These are phyloP conservation scores for Glareola pratincola DNA, from an alignment of 2,113 vertebrate species.

Conservation along the genomic window DNA sequence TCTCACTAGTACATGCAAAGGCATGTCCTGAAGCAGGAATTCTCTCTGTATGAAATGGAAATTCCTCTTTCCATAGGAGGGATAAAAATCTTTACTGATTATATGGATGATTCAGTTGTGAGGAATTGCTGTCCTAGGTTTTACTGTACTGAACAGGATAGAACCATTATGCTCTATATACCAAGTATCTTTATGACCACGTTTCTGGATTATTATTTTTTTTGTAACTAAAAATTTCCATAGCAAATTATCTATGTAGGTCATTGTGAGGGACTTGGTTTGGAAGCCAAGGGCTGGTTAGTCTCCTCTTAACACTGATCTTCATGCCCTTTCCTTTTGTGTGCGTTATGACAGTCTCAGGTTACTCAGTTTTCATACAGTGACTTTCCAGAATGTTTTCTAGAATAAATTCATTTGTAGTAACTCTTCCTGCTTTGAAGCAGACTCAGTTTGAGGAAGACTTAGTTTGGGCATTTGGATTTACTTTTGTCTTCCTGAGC, in stretches of 20 bases:
- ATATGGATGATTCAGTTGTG: neutral
- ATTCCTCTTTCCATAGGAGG: neutral
- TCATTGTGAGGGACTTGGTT: neutral
- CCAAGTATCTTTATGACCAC: neutral
- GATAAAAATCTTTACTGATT: neutral
- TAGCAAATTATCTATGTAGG: neutral
- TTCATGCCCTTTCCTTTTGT: neutral
- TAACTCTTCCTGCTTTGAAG: neutral
- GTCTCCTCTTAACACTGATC: neutral
- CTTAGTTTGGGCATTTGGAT: neutral
- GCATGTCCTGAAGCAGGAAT: neutral
- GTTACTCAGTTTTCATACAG: neutral
- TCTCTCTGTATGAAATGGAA: neutral
- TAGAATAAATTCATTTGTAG: neutral
- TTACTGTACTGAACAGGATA: neutral
- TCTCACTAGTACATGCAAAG: neutral
- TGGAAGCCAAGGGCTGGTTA: neutral
- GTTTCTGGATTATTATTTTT: neutral
- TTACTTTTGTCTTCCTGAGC: neutral
- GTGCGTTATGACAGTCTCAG: rapidly evolving
- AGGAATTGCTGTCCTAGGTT: neutral
- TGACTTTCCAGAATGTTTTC: neutral
- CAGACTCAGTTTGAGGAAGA: neutral
- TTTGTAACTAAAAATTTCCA: neutral
- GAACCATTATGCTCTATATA: neutral